These are phyloP conservation scores for Cheilosia grossa DNA, from an alignment of 2,888 invertebrate genomes.

Conservation along the genomic window DNA sequence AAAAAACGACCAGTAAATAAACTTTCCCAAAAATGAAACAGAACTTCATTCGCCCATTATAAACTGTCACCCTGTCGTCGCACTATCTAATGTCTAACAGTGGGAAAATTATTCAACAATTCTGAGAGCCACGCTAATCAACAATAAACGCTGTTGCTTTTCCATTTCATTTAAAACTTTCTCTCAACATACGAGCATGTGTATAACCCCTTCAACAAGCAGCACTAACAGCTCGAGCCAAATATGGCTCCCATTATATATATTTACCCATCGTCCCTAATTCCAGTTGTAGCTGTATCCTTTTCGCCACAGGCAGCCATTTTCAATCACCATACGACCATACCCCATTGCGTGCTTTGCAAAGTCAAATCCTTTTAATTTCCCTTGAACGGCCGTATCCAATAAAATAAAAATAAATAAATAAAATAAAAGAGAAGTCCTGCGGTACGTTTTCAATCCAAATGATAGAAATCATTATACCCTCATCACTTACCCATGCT, in stretches of 20 bases:
- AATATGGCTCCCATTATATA: neutral
- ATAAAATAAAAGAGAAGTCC: slow-evolving; percentile 44
- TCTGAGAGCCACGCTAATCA: no score
- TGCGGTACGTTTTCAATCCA: slow-evolving; percentile 44
- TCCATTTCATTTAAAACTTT: no score
- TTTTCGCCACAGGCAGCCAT: slow-evolving; percentile 26
- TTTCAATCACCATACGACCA: neutral
- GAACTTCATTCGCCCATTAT: no score
- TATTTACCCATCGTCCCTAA: neutral
- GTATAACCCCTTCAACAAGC: slow-evolving; percentile 1
- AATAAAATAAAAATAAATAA: slow-evolving; percentile 65
- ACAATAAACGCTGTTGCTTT: no score
- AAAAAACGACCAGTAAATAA: no score
- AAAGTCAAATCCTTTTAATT: slow-evolving; percentile 56
- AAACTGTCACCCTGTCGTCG: no score
- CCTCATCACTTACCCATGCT: slow-evolving; percentile 8
- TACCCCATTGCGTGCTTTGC: slow-evolving; percentile 17
- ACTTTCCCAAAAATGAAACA: no score
- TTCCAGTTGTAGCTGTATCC: neutral
- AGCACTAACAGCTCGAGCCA: neutral
- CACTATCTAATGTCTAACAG: no score
- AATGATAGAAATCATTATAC: slow-evolving; percentile 38
- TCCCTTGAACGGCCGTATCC: slow-evolving; percentile 38
- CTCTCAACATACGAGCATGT: no score
- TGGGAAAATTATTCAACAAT: no score